Evolutionary conservation across 2,888 invertebrate genomes (phyloP).

Genomic region (Hirtodrosophila confusa): DNA sequence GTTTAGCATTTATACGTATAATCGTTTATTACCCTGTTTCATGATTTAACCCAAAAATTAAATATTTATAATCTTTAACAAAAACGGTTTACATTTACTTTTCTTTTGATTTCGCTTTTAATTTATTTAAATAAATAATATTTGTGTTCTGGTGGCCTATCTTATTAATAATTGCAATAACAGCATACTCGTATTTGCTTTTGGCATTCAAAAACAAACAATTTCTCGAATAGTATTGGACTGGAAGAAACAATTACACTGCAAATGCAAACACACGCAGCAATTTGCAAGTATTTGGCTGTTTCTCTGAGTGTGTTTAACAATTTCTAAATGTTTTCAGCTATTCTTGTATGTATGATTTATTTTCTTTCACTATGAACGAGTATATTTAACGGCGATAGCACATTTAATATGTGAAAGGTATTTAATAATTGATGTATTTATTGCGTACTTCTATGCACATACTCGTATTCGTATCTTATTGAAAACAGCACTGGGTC

Average conservation of each 20-base stretch:
- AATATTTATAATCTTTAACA: conserved; percentile 41
- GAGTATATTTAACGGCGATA: conserved; percentile 46
- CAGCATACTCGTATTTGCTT: conserved; percentile 11
- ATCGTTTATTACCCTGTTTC: conserved; percentile 72
- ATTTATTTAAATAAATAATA: conserved; percentile 49
- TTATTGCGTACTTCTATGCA: conserved; percentile 33
- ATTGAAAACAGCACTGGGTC: conserved; percentile 46
- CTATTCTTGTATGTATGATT: conserved; percentile 41
- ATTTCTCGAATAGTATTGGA: conserved; percentile 21
- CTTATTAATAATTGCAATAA: conserved; percentile 9
- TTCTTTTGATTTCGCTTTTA: conserved; percentile 23
- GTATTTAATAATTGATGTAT: conserved; percentile 52
- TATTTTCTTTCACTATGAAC: conserved; percentile 37
- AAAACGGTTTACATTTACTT: conserved; percentile 47
- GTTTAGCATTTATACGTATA: conserved; percentile 62
- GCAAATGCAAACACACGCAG: conserved; percentile 36
- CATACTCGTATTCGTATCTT: conserved; percentile 21
- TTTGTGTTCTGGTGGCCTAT: conserved; percentile 23
- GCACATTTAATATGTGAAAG: conserved; percentile 55
- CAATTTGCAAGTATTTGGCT: conserved; percentile 32
- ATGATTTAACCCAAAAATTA: conserved; percentile 51
- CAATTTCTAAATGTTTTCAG: conserved; percentile 54
- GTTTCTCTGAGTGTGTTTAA: conserved; percentile 44
- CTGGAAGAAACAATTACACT: conserved; percentile 38
- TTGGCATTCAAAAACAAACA: conserved; percentile 23